These are phyloP conservation scores for Natrix natrix DNA, from an alignment of 2,797 vertebrate genomes.

Conservation along the genomic window DNA sequence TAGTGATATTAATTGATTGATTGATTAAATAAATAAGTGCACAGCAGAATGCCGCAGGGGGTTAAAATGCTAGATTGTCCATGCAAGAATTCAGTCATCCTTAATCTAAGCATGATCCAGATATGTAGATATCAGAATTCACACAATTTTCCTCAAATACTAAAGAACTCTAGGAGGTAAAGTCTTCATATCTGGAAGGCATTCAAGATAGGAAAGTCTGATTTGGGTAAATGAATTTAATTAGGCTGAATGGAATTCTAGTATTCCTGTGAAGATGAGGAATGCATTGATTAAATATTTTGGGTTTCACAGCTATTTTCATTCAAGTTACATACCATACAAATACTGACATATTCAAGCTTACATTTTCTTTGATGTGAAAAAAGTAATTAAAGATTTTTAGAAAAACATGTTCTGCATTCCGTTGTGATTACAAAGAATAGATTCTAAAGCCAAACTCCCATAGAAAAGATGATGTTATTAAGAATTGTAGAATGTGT, in stretches of 20 bases:
- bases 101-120: background rate
- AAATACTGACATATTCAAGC: conserved; percentile 23
- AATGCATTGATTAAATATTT: background rate
- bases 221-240: background rate
- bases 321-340: background rate
- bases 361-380: conserved; percentile 25
- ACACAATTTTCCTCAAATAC: background rate
- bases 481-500: conserved; percentile 22
- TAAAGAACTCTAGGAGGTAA: background rate
- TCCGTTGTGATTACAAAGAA: conserved; percentile 1
- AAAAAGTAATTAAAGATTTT: conserved; percentile 24
- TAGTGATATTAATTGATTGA: background rate
- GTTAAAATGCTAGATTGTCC: conserved; percentile 23
- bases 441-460: conserved; percentile 14
- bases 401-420: background rate
- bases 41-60: conserved; percentile 12
- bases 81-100: background rate
- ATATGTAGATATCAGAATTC: background rate
- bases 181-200: background rate
- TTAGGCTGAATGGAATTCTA: background rate
- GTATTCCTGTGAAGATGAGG: background rate
- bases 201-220: background rate
- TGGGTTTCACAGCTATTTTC: conserved; percentile 25
- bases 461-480: background rate
- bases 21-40: background rate